Conservation (phyloP, 2,797 vertebrate genomes). For the Danio jaintianensis region DNA sequence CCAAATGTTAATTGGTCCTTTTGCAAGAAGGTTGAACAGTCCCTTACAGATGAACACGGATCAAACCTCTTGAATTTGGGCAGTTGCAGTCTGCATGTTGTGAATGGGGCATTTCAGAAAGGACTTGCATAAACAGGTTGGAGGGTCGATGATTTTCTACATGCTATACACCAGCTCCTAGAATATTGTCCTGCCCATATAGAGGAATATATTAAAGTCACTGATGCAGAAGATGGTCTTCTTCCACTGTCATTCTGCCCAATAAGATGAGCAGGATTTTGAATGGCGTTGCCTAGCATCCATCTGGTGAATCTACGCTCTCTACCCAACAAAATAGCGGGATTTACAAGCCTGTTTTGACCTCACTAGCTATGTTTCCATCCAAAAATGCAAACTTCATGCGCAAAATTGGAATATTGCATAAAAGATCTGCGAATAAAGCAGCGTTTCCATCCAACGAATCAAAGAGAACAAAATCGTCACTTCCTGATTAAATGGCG, state of each 20-base stretch:
- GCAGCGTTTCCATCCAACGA: too few species aligned
- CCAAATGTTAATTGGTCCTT: background rate
- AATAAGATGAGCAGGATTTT: background rate
- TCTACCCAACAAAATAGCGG: too few species aligned
- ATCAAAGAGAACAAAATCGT: too few species aligned
- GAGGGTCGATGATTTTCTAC: background rate
- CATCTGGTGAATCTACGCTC: too few species aligned
- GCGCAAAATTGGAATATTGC: too few species aligned
- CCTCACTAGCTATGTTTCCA: too few species aligned
- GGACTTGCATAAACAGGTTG: background rate
- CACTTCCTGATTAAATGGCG: too few species aligned
- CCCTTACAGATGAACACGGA: background rate
- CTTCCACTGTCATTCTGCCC: background rate
- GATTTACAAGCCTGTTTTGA: too few species aligned
- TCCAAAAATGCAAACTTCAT: too few species aligned
- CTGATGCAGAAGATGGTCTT: background rate
- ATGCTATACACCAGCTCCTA: background rate
- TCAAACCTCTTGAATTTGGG: background rate
- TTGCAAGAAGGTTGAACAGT: background rate
- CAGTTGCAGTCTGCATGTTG: background rate
- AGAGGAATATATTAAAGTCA: background rate
- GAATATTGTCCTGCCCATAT: background rate
- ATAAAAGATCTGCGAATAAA: too few species aligned
- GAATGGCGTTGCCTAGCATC: too few species aligned
- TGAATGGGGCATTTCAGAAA: background rate